Conservation (phyloP, 2,888 invertebrate species). For the Ormia ochracea region DNA sequence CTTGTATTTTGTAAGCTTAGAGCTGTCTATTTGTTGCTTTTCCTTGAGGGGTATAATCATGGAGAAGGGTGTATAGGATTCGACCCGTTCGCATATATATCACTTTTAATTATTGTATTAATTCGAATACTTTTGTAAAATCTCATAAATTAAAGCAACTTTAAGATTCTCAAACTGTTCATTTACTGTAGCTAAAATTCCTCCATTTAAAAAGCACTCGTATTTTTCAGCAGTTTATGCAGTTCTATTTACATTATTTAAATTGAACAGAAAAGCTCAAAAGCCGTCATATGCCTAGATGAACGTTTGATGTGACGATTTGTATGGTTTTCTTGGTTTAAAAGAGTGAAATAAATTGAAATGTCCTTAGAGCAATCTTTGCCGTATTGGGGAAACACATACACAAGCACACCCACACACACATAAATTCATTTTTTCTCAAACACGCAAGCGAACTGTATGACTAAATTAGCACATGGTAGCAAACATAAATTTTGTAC, state of each 20-base stretch:
- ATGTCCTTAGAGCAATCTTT: conserved; percentile 46
- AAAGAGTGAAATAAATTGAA: conserved; percentile 45
- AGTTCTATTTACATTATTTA: conserved; percentile 9
- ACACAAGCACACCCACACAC: neutral
- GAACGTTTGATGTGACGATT: conserved; percentile 23
- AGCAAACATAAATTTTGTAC: neutral
- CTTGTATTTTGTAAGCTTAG: too few species aligned
- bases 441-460: neutral
- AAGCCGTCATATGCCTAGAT: conserved; percentile 41
- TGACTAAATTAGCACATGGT: conserved; percentile 43
- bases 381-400: neutral
- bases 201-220: too few species aligned
- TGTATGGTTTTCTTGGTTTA: conserved; percentile 28
- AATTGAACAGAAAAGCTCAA: conserved; percentile 31
- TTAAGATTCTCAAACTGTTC: too few species aligned
- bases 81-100: too few species aligned
- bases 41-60: too few species aligned
- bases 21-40: too few species aligned
- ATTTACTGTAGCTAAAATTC: too few species aligned
- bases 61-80: too few species aligned
- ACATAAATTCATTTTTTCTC: neutral
- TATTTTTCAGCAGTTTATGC: conserved; percentile 5
- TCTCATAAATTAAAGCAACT: too few species aligned
- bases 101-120: too few species aligned
- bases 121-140: too few species aligned